Evolutionary conservation across 2,113 vertebrate species (phyloP), one percentile per base, ranked within the genome.

Genomic region (Variabilichromis moorii): DNA sequence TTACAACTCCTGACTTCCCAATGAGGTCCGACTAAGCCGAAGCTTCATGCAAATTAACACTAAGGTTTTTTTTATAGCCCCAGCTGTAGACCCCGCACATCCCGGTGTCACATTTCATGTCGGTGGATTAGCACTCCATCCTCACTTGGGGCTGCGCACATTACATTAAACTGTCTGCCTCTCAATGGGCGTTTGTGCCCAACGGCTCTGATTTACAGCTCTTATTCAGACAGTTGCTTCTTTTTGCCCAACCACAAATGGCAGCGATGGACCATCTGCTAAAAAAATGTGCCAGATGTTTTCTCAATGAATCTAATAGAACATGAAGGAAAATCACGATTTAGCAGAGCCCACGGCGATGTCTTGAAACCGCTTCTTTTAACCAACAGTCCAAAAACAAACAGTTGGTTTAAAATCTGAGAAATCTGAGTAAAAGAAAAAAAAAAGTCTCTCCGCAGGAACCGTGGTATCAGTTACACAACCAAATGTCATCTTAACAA

Each of bases 81-180:
- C 86, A 86, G 89, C 89, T 90, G 80, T 86, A 47, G 80, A 57
- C 68, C 61, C 81, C 4, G 76, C 86, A 78, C 82, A 82, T 92
- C 88, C 88, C 80, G 82, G 94, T 92, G 91, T 95, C 93, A 89
- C 92, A 31, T 94, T 95, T 93, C 93, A 90, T 80, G 80, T 84
- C 45, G 91, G 91, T 94, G 93, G 93, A 94, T 94, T 85, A 93
- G 91, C 83, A 45, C 87, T 90, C 88, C 92, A 68, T 90, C 89
- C 91, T 89, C 93, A 78, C 90, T 89, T 63, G 90, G 91, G 93
- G 92, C 89, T 55, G 71, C 66, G 91, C 92, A 87, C 94, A 93
- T 94, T 95, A 89, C 90, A 90, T 96, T 95, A 96, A 95, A 92
- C 90, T 95, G 95, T 95, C 95, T 50, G 53, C 51, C 79, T 86